Evolutionary conservation across 2,113 vertebrate species (phyloP).

Genomic region (Ancistrus triradiatus): DNA sequence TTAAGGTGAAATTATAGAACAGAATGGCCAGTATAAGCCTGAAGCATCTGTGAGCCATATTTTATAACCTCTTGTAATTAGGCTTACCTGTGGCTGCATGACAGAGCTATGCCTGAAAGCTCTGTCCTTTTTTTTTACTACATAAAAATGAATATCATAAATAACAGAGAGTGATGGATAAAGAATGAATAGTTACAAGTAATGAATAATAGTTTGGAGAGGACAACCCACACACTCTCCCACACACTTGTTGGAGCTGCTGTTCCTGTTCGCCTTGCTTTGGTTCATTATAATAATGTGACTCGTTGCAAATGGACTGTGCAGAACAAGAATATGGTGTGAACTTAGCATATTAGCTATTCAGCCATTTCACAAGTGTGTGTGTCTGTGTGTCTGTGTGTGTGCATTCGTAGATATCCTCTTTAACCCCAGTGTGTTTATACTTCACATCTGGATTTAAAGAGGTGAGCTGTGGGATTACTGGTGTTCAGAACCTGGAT

Average conservation of each 20-base stretch:
- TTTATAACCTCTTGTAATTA: conserved; percentile 45
- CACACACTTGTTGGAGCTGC: neutral
- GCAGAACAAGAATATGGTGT: too few species aligned
- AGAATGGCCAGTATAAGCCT: conserved; percentile 18
- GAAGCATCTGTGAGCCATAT: conserved; percentile 35
- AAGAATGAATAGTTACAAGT: conserved; percentile 8
- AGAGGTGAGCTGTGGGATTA: too few species aligned
- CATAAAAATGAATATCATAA: conserved; percentile 37
- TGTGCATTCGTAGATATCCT: too few species aligned
- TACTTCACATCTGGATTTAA: too few species aligned
- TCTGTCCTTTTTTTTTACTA: conserved; percentile 15
- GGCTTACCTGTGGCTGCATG: conserved; percentile 26
- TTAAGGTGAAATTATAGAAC: conserved; percentile 15
- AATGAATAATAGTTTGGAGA: neutral
- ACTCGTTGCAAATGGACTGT: too few species aligned
- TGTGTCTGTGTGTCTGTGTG: too few species aligned
- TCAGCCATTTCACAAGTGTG: too few species aligned
- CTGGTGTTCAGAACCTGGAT: too few species aligned
- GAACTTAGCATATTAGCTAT: too few species aligned
- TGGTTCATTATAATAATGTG: too few species aligned
- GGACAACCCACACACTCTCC: neutral
- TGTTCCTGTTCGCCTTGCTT: too few species aligned
- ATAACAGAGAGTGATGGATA: conserved; percentile 33
- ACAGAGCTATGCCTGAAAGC: conserved; percentile 10
- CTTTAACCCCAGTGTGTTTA: too few species aligned